Percentiles rank a stretch among this genome's conserved stretches.
Conservation (phyloP, 2,113 vertebrate genomes). For the Phalacrocorax carbo region DNA sequence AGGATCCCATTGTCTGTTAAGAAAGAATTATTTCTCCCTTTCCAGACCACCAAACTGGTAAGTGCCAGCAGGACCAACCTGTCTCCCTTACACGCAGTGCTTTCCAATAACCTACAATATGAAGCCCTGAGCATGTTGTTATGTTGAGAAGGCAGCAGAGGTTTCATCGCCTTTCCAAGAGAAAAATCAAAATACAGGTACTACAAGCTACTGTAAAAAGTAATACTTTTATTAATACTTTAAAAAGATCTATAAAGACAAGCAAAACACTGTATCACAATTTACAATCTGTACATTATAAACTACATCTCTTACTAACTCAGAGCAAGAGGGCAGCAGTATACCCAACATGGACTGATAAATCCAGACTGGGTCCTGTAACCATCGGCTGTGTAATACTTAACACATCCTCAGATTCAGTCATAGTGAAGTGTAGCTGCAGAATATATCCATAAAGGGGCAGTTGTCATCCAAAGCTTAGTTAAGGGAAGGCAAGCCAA, state of each 20-base stretch:
- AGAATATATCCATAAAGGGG: background rate
- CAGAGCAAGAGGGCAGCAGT: background rate
- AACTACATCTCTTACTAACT: background rate
- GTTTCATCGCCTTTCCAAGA: background rate
- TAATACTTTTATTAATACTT: conserved; percentile 41
- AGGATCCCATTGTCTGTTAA: background rate
- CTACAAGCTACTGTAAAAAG: background rate
- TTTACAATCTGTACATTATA: background rate
- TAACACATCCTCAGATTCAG: background rate
- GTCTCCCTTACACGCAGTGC: background rate
- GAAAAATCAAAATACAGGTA: background rate
- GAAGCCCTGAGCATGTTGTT: background rate
- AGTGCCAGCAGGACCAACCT: background rate
- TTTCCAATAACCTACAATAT: background rate
- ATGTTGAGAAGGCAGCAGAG: background rate
- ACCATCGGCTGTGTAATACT: background rate
- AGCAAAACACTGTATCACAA: background rate
- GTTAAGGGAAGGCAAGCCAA: background rate
- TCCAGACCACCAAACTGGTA: background rate
- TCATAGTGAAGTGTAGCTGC: background rate
- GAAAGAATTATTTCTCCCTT: background rate
- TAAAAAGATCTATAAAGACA: background rate
- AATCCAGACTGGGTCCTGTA: background rate
- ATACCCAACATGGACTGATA: background rate
- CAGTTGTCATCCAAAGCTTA: background rate